Base-by-base conservation (phyloP, 2,113 vertebrate species). In the Catharus fuscescens region DNA sequence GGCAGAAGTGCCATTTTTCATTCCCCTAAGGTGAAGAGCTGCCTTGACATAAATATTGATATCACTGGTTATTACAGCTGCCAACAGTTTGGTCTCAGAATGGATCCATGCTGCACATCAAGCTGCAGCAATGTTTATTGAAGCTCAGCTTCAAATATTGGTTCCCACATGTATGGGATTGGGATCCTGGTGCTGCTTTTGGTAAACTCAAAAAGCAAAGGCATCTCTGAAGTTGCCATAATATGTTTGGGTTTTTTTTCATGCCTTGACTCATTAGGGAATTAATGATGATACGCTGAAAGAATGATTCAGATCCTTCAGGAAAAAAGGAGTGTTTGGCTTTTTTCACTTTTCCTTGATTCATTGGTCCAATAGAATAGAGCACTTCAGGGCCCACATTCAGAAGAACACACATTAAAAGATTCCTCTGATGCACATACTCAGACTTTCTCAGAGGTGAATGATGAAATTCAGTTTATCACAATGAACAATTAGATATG, bases 31-130 rank as follows among this genome's bases (percentile, higher is more conserved):
- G 53, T 50, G 25, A 53, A 65, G 48, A 81, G 40, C n/a, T 91
- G 64, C 57, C 67, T 92, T 88, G 76, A 60, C 57, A 93, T 65
- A 93, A 93, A 95, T 94, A 93, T 53, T 93, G 47, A 77, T 95
- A 92, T 78, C 76, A 52, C 72, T 74, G 40, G 17, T 96, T 86
- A 90, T 79, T 82, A 86, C 56, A 93, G 62, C 38, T 77, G 69
- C 83, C 86, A 89, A 32, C 32, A 80, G 14, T 88, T 86, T 44
- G 31, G 47, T 92, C 52, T 88, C 57, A 86, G 48, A 73, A 92
- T 2, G 12, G 53, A 78, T 71, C 69, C 53, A 38, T 48, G 42
- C 52, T 80, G 34, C 66, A 52, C 66, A 70, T 80, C 52, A 82
- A 76, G 28, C 26, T 64, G 34, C 60, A 86, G 69, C 36, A 71